Conservation (phyloP, 2,888 invertebrate genomes). For the Notodonta ziczac region DNA sequence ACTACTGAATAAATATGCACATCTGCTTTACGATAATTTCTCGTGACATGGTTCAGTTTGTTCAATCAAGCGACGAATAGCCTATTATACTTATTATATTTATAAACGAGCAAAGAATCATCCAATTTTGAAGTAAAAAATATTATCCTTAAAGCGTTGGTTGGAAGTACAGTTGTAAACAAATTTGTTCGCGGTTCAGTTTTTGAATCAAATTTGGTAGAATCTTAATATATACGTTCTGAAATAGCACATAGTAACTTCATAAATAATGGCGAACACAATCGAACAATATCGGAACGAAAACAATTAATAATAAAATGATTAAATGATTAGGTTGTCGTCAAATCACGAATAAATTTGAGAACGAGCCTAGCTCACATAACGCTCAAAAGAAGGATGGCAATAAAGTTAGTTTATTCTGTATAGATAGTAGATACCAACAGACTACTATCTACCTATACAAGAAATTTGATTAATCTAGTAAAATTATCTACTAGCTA, state of each 20-base stretch:
- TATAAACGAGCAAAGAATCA: conserved; percentile 1
- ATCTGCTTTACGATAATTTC: neutral
- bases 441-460: neutral
- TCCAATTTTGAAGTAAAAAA: conserved; percentile 3
- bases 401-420: too few relatives aligned
- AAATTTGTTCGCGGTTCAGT: neutral
- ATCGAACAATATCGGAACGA: too few relatives aligned
- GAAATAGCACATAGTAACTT: too few relatives aligned
- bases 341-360: too few relatives aligned
- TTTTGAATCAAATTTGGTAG: neutral
- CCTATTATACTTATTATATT: conserved; percentile 5
- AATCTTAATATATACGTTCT: too few relatives aligned
- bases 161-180: neutral
- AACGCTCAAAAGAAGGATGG: too few relatives aligned
- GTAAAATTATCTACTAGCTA: neutral
- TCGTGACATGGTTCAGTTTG: neutral
- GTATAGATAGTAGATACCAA: too few relatives aligned
- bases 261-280: too few relatives aligned
- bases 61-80: conserved; percentile 1
- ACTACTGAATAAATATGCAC: neutral
- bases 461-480: conserved; percentile 15
- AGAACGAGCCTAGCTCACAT: too few relatives aligned
- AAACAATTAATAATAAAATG: too few relatives aligned
- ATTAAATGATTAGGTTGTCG: too few relatives aligned
- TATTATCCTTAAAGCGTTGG: neutral